A percentile compares a stretch with the other conserved stretches of the same genome.
Conservation (phyloP, 2,113 vertebrate species). For the Pyxicephalus adspersus region DNA sequence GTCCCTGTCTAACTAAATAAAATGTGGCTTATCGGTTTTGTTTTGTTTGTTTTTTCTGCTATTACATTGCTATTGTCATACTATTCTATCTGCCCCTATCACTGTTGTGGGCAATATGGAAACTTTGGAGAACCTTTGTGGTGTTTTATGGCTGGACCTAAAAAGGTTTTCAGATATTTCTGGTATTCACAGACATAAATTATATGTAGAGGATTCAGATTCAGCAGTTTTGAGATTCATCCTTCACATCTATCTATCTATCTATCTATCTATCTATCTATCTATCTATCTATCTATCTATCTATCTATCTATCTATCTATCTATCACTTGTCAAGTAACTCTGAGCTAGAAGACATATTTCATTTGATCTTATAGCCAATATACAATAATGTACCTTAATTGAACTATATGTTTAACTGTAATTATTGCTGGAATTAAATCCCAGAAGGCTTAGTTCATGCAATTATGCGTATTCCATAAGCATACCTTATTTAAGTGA, state of each 20-base stretch:
- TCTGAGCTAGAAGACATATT: constrained; percentile 16
- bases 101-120: no score
- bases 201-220: no score
- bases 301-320: background rate
- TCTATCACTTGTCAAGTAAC: background rate
- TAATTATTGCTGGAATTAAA: constrained; percentile 34
- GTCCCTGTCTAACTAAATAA: no score
- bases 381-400: constrained; percentile 38
- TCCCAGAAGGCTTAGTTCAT: constrained; percentile 35
- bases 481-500: constrained; percentile 28
- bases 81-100: no score
- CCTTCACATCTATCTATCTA: constrained; percentile 33
- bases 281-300: background rate
- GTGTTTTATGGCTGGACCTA: no score
- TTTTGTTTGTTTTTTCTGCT: no score
- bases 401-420: constrained; percentile 37
- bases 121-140: no score
- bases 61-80: no score
- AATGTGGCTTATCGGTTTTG: no score
- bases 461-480: constrained; percentile 28
- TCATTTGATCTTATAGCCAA: constrained; percentile 31
- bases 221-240: background rate
- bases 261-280: constrained; percentile 29
- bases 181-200: no score
- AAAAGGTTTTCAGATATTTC: no score